Conservation (phyloP, 2,113 vertebrate species). For the Mohoua ochrocephala region DNA sequence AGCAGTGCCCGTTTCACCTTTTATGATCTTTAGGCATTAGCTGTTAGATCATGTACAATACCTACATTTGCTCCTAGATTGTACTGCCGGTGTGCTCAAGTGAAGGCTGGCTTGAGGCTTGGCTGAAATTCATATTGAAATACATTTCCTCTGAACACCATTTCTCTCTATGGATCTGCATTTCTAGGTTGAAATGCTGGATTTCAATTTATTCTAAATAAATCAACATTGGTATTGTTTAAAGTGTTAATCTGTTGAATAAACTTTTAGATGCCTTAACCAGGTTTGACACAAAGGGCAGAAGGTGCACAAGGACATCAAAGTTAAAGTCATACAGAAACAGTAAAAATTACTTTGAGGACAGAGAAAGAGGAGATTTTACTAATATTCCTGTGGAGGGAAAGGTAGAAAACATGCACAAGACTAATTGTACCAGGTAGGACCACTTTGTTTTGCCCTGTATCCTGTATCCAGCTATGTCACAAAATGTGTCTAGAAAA, state of each 20-base stretch:
- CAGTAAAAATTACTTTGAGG: background rate
- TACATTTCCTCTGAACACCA: background rate
- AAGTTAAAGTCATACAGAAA: background rate
- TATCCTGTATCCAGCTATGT: background rate
- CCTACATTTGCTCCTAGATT: background rate
- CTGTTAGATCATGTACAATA: background rate
- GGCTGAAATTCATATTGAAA: background rate
- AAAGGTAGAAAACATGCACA: background rate
- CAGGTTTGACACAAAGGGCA: background rate
- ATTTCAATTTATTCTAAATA: background rate
- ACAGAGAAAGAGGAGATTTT: background rate
- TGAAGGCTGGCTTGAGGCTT: background rate
- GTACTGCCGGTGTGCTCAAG: background rate
- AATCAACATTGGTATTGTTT: background rate
- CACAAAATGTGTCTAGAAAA: background rate
- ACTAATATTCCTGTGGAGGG: background rate
- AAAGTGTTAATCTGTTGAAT: background rate
- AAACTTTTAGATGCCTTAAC: background rate
- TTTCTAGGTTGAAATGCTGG: background rate
- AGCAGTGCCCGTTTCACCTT: background rate
- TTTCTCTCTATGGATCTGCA: background rate
- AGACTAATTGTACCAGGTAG: background rate
- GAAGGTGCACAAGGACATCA: background rate
- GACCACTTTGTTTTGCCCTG: background rate
- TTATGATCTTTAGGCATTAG: background rate